Conservation (phyloP, 2,113 vertebrate genomes). For the Noctilio leporinus region DNA sequence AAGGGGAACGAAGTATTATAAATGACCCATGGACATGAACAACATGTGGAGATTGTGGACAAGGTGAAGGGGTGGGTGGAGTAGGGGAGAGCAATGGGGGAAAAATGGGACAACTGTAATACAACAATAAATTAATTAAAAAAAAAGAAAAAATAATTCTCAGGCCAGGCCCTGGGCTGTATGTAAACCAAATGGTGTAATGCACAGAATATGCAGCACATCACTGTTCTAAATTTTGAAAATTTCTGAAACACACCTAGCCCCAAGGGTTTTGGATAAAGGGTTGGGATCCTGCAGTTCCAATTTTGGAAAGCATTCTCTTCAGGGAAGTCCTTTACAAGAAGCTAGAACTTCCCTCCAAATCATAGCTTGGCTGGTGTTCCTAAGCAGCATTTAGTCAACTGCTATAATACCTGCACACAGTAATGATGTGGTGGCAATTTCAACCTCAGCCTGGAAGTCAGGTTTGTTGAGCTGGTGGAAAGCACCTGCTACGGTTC, state of each 20-base stretch:
- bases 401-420: too few relatives aligned
- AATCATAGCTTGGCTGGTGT: background rate
- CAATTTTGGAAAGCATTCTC: background rate
- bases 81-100: too few relatives aligned
- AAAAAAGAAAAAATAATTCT: too few relatives aligned
- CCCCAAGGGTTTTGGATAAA: background rate
- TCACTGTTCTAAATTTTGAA: background rate
- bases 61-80: too few relatives aligned
- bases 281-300: background rate
- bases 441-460: background rate
- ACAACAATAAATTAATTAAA: too few relatives aligned
- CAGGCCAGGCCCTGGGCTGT: background rate
- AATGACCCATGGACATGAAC: too few relatives aligned
- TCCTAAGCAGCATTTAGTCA: background rate
- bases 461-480: background rate
- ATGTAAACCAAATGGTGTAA: background rate
- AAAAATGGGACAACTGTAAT: too few relatives aligned
- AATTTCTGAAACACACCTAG: background rate
- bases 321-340: background rate
- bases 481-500: background rate
- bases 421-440: accelerated
- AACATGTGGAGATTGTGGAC: too few relatives aligned
- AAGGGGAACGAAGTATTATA: too few relatives aligned
- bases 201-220: background rate
- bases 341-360: background rate